Conservation (phyloP, 2,113 vertebrate genomes). For the Lepus americanus region DNA sequence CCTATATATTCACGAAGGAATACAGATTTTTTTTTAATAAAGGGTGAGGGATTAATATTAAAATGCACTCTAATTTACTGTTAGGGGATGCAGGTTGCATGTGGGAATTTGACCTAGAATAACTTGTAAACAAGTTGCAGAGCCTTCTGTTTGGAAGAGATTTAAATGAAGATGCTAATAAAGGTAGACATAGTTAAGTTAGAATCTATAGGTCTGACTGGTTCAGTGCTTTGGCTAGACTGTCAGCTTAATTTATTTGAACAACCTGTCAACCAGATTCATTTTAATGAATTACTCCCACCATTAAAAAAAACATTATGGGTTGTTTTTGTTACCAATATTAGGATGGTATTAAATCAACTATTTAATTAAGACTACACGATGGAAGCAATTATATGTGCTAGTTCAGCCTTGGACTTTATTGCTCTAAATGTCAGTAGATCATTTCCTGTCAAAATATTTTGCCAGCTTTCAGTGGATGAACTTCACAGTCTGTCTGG, state of each 20-base stretch:
- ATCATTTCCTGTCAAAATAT: constrained; percentile 52
- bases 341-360: constrained; percentile 47
- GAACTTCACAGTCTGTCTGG: background rate
- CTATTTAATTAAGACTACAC: constrained; percentile 33
- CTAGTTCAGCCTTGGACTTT: background rate
- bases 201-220: background rate
- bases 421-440: constrained; percentile 45
- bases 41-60: background rate
- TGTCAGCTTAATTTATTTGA: constrained; percentile 21
- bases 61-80: background rate
- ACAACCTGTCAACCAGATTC: background rate
- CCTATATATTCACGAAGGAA: background rate
- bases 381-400: background rate
- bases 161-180: background rate
- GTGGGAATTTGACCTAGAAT: background rate
- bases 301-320: constrained; percentile 3
- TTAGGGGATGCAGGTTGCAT: background rate
- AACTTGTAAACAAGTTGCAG: background rate
- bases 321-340: constrained; percentile 25
- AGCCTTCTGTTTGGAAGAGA: background rate
- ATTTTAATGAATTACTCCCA: background rate
- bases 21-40: background rate
- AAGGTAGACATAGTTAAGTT: background rate
- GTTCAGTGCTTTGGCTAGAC: background rate
- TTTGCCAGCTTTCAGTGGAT: constrained; percentile 29